A percentile compares a stretch with the other conserved stretches of the same genome.
These are phyloP conservation scores for Archips xylosteana DNA, from an alignment of 2,888 invertebrate genomes.

Conservation along the genomic window DNA sequence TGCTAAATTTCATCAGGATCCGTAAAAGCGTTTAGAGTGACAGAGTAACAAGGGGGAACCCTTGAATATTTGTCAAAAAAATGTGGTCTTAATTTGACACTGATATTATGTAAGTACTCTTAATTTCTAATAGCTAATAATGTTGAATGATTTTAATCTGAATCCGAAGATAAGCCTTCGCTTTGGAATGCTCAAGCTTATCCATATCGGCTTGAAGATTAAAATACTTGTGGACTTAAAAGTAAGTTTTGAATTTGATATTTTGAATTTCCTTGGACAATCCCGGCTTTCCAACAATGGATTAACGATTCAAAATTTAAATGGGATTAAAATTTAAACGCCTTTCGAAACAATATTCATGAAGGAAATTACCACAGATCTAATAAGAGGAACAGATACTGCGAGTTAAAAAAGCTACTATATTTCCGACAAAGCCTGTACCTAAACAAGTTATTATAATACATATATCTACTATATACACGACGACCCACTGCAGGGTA, in stretches of 20 bases:
- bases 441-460: no score
- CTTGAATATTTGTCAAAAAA: no score
- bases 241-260: constrained; percentile 38
- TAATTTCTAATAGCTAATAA: neutral
- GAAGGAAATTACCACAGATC: neutral
- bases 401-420: no score
- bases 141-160: neutral
- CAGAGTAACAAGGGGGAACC: no score
- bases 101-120: neutral
- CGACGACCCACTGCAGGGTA: no score
- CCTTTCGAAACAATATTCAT: neutral
- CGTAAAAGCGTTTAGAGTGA: no score
- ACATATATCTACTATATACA: no score
- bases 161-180: constrained; percentile 14
- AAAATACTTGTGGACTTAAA: constrained; percentile 23
- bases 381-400: neutral
- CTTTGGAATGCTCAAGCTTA: constrained; percentile 17
- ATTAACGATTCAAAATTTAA: neutral
- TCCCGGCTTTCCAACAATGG: neutral
- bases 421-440: no score
- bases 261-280: constrained; percentile 15
- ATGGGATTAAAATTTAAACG: neutral
- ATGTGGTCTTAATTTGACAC: no score
- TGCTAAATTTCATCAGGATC: no score
- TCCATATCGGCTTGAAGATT: constrained; percentile 22